These are phyloP conservation scores for Pecten maximus DNA, from an alignment of 2,888 invertebrate genomes.

Conservation along the genomic window DNA sequence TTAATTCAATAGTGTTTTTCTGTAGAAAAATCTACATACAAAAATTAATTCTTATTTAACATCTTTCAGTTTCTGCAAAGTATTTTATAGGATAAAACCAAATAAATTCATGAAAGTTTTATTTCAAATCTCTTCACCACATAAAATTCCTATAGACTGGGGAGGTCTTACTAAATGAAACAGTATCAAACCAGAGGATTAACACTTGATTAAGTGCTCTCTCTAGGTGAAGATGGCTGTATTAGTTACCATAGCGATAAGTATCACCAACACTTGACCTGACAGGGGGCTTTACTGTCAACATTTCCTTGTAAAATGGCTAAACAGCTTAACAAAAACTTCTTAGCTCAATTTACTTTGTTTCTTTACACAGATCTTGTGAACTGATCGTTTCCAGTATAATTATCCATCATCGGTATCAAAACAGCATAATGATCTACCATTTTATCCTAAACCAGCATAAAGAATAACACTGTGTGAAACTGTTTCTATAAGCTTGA, in stretches of 20 bases:
- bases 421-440: neutral
- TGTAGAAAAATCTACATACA: too few species aligned
- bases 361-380: neutral
- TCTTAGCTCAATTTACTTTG: neutral
- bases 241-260: neutral
- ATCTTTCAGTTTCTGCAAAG: too few species aligned
- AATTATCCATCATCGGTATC: neutral
- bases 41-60: too few species aligned
- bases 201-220: neutral
- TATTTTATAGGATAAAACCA: too few species aligned
- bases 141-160: neutral
- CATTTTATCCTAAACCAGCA: neutral
- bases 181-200: neutral
- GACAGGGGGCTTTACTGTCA: neutral
- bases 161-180: neutral
- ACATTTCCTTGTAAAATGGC: neutral
- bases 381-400: neutral
- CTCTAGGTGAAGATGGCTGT: neutral
- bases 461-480: neutral
- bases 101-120: too few species aligned
- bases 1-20: too few species aligned
- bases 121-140: too few species aligned
- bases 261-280: neutral
- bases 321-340: neutral
- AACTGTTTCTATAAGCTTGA: neutral